Percentiles rank a stretch among this genome's conserved stretches.
phyloP scores from a whole-genome alignment of 2,113 vertebrate genomes.

The Anolis carolinensis region DNA sequence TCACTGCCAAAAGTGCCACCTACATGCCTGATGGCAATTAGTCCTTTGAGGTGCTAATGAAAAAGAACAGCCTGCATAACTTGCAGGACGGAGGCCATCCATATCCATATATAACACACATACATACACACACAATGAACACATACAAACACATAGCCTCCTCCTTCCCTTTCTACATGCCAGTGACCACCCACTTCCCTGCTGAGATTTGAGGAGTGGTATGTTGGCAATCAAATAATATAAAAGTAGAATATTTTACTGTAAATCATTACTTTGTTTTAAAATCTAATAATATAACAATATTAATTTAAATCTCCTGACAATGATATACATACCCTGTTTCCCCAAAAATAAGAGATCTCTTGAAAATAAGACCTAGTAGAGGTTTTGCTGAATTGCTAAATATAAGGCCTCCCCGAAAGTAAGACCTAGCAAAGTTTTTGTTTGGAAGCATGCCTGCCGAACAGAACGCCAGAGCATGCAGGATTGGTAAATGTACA shows the following conservation, averaged over 20 bases:
- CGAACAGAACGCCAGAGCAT: too few relatives aligned
- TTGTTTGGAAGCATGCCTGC: too few relatives aligned
- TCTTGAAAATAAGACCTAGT: too few relatives aligned
- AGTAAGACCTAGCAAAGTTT: too few relatives aligned
- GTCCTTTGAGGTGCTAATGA: conserved; percentile 82
- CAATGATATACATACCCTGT: conserved; percentile 54
- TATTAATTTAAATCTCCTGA: conserved; percentile 57
- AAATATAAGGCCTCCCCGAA: too few relatives aligned
- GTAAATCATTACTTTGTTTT: conserved; percentile 69
- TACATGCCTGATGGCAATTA: conserved; percentile 86
- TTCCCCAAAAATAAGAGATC: too few relatives aligned
- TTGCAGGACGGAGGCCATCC: conserved; percentile 72
- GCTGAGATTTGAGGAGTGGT: conserved; percentile 51
- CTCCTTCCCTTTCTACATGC: conserved; percentile 58
- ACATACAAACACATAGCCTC: conserved; percentile 22
- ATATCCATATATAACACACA: conserved; percentile 49
- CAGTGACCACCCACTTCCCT: conserved; percentile 48
- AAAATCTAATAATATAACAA: conserved; percentile 49
- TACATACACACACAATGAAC: background rate
- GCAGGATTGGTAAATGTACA: too few relatives aligned
- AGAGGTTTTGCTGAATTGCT: too few relatives aligned
- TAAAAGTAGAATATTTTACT: conserved; percentile 53
- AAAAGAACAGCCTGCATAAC: conserved; percentile 77
- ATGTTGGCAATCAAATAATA: conserved; percentile 56
- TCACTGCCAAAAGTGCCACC: conserved; percentile 83